Base-by-base conservation (phyloP, 1,140 invertebrate genomes). In the Charaxes varanes region DNA sequence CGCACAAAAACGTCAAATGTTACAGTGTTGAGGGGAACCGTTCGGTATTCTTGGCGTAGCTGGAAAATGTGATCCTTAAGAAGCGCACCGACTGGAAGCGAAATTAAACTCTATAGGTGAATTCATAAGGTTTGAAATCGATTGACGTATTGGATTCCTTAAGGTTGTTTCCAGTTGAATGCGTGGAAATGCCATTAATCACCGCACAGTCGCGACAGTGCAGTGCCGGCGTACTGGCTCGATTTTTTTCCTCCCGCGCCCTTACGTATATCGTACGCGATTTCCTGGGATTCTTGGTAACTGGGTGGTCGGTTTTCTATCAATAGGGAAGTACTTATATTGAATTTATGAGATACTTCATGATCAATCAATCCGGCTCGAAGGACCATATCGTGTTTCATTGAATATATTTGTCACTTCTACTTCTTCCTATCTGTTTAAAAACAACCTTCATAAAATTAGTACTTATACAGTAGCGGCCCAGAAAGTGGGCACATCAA, bases 1-100 rank as follows among this genome's bases (percentile, higher is more conserved):
- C 56, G 70, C 67, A 78, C 70, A 76, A 76, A 79, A 73, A 78
- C 74, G 74, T 82, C 78, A 82, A 82, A 82, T 77, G 78, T 74
- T 82, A 81, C 71, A 73, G 62, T 61, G 72, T 64, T 67, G 73
- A 79, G 73, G 78, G 74, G 72, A 71, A 77, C 72, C 64, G 73
- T 74, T 79, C 79, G 72, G 67, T 79, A 82, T 78, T 78, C 72
- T 67, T 63, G 53, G 62, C 41, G 37, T 19, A 33, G 30, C 34
- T 35, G 22, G 19, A 41, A 13, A 37, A 30, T 47, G 23, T 41
- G 37, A 43, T 23, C 47, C 36, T 51, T 41, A 42, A 7, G n/a
- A 6, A 3, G 4, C 3, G 17, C 8, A 27, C n/a, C n/a, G n/a
- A n/a, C n/a, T n/a, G n/a, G n/a, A n/a, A n/a, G 6, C n/a, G 34